Base-by-base conservation (phyloP, 2,113 vertebrate genomes). In the Phylloscopus trochiloides region DNA sequence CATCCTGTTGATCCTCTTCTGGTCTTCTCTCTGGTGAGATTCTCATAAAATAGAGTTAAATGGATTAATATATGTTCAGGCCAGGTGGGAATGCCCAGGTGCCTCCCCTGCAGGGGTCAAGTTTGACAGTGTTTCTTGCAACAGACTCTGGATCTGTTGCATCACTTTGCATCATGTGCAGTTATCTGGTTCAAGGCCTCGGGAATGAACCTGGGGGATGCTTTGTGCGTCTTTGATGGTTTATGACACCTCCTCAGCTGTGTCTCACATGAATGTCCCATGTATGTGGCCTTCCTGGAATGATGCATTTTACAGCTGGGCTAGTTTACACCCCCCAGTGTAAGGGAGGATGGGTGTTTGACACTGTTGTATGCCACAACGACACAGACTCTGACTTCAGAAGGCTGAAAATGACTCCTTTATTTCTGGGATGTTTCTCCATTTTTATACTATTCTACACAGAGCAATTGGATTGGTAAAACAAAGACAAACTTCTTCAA, bases 61-160 rank as follows among this genome's bases (percentile, higher is more conserved):
- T 24, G 29, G 42, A 40, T 65, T n/a, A 22, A 13, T 42, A 2
- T 5, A 4, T 40, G 12, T 48, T 34, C 34, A 48, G 34, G 24
- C 3, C 6, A 17, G 29, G 19, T 74, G 42, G 51, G 19, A 57
- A 50, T 48, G 29, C 34, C 2, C 34, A n/a, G 50, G 9, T 47
- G 5, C 24, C 18, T 63, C 6, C 6, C n/a, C 9, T 12, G 14
- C 22, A 7, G 8, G 10, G 3, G 2, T 3, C 38, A 40, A 28
- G 9, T 74, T 74, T 65, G 34, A 40, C 9, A 5, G 5, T 7
- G n/a, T 14, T 31, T 47, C 40, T 32, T 22, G 4, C 11, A 14
- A 7, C 11, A 32, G 21, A 7, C 32, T 66, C 61, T 21, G 40
- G 7, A 4, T 55, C n/a, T n/a, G 7, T 38, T 26, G 8, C 38